Percentiles rank a stretch among this genome's conserved stretches.
phyloP scores from a whole-genome alignment of 1,140 invertebrate species.

The Dolichoris vasculosae region DNA sequence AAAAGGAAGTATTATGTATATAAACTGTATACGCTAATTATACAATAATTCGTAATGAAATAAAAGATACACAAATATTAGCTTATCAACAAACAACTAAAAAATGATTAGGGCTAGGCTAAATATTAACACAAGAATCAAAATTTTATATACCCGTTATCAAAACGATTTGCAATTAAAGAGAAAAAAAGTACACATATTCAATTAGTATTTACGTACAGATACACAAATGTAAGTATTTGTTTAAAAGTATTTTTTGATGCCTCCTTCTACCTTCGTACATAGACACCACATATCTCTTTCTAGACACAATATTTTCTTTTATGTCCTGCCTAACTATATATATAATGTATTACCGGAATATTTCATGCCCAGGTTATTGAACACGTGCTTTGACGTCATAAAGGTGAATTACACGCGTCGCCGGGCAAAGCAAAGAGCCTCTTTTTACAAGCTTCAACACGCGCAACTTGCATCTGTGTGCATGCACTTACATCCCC shows the following conservation, averaged over 20 bases:
- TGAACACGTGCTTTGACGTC: slow-evolving; percentile 70
- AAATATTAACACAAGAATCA: neutral
- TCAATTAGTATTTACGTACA: too few relatives aligned
- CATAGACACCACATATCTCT: neutral
- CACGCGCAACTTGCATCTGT: neutral
- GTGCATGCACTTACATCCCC: neutral
- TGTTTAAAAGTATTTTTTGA: neutral
- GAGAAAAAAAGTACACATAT: too few relatives aligned
- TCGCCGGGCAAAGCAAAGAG: slow-evolving; percentile 69
- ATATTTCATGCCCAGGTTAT: slow-evolving; percentile 50
- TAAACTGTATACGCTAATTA: neutral
- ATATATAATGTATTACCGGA: slow-evolving; percentile 51
- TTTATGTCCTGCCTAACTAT: slow-evolving; percentile 3
- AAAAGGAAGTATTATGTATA: neutral
- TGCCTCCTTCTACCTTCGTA: neutral
- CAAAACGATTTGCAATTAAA: neutral
- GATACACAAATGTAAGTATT: too few relatives aligned
- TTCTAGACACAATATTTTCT: slow-evolving; percentile 20
- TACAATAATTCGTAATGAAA: neutral
- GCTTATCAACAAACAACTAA: neutral
- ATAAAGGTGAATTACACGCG: slow-evolving; percentile 70
- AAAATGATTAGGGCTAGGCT: neutral
- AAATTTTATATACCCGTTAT: neutral
- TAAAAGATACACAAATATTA: neutral
- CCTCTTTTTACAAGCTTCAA: slow-evolving; percentile 24